These are phyloP conservation scores for Pollenia labialis DNA, from an alignment of 2,888 invertebrate genomes.

Conservation along the genomic window DNA sequence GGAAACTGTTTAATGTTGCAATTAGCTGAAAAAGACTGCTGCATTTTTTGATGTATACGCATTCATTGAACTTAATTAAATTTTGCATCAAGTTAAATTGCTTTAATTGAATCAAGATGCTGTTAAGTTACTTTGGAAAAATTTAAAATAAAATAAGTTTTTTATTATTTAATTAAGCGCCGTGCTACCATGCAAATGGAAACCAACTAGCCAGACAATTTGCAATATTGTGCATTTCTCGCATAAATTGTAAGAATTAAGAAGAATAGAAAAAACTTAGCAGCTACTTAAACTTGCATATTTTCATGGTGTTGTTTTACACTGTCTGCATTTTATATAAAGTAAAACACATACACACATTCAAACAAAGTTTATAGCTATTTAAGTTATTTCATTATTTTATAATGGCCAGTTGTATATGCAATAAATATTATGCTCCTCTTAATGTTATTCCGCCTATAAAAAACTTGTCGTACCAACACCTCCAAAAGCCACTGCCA, in stretches of 20 bases:
- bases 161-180: slow-evolving; percentile 69
- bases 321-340: not conserved
- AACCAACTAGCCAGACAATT: not conserved
- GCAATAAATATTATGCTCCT: slow-evolving; percentile 30
- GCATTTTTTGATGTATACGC: too few species aligned
- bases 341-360: not conserved
- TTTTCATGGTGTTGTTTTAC: slow-evolving; percentile 11
- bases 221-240: slow-evolving; percentile 4
- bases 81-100: too few species aligned
- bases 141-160: slow-evolving; percentile 54
- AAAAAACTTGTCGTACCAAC: slow-evolving; percentile 42
- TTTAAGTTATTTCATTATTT: slow-evolving; percentile 8
- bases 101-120: not conserved
- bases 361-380: not conserved
- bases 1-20: too few species aligned
- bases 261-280: not conserved
- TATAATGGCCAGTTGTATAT: not conserved
- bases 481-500: slow-evolving; percentile 25
- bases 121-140: not conserved
- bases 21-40: too few species aligned
- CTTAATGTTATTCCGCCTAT: slow-evolving; percentile 37
- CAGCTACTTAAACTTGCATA: not conserved
- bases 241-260: not conserved
- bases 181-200: slow-evolving; percentile 7
- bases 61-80: too few species aligned